A percentile compares a stretch with the other conserved stretches of the same genome.
Evolutionary conservation across 2,888 invertebrate species (phyloP).

Genomic region (Notodonta dromedarius): DNA sequence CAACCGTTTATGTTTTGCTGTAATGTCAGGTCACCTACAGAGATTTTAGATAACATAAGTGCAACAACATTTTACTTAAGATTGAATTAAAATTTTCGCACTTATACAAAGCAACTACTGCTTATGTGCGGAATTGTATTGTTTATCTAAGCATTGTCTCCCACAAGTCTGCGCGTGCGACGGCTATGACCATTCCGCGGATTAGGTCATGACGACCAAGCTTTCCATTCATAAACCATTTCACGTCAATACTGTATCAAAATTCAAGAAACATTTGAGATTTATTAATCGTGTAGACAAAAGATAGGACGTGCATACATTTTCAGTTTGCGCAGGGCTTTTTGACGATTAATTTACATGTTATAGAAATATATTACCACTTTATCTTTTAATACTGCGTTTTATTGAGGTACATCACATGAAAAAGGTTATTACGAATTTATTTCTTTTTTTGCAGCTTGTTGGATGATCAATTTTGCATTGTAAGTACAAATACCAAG

Average conservation of each 20-base stretch:
- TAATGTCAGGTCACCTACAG: conserved; percentile 5
- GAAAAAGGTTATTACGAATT: too few relatives aligned
- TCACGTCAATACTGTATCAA: too few relatives aligned
- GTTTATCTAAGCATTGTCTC: conserved; percentile 15
- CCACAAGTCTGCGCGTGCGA: background rate
- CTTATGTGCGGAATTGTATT: conserved; percentile 14
- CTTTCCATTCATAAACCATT: conserved; percentile 8
- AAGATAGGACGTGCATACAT: too few relatives aligned
- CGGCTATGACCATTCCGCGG: conserved; percentile 6
- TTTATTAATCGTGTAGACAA: too few relatives aligned
- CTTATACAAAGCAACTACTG: conserved; percentile 3
- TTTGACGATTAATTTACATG: too few relatives aligned
- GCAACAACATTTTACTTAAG: conserved; percentile 1
- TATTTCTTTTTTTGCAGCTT: background rate
- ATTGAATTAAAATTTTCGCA: conserved; percentile 3
- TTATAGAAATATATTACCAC: too few relatives aligned
- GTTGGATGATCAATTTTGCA: conserved; percentile 1
- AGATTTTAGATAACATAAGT: conserved; percentile 2
- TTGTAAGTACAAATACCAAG: conserved; percentile 8
- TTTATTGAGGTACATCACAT: too few relatives aligned
- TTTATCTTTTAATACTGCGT: too few relatives aligned
- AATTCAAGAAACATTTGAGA: too few relatives aligned
- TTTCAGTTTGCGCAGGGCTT: too few relatives aligned
- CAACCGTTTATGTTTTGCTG: conserved; percentile 4
- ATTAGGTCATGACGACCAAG: conserved; percentile 19